Conservation (phyloP, 2,113 vertebrate species). For the Pyrgilauda ruficollis region DNA sequence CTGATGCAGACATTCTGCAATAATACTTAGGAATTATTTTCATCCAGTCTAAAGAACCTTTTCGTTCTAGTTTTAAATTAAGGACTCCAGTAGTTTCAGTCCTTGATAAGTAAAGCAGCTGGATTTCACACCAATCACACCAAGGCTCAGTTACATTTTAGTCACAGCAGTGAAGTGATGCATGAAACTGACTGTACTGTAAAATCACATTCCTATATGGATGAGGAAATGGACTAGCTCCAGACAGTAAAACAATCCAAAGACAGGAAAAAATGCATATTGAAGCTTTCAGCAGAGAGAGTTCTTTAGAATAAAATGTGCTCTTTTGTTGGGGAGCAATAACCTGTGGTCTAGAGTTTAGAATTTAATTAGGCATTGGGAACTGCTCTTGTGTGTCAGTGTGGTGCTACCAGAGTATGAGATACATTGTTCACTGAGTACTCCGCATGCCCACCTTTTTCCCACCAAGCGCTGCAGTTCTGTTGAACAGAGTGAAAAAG, state of each 20-base stretch:
- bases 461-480: neutral
- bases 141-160: conserved; percentile 1
- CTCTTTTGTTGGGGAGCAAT: neutral
- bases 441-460: neutral
- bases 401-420: neutral
- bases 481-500: neutral
- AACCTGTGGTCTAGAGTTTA: neutral
- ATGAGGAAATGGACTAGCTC: neutral
- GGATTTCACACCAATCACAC: conserved; percentile 41
- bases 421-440: neutral
- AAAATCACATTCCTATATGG: conserved; percentile 29
- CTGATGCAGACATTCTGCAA: neutral
- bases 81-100: conserved; percentile 33
- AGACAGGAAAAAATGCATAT: neutral
- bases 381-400: neutral
- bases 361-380: neutral
- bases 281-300: neutral
- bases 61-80: conserved; percentile 58
- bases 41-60: conserved; percentile 35
- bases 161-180: conserved; percentile 43
- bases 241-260: neutral
- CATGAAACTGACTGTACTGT: conserved; percentile 35
- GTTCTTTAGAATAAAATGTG: neutral
- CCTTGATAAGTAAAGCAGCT: conserved; percentile 27
- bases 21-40: conserved; percentile 27